Evolutionary conservation across 1,140 invertebrate genomes (phyloP), one percentile per base, ranked within the genome.

Genomic region (Hyles vespertilio): DNA sequence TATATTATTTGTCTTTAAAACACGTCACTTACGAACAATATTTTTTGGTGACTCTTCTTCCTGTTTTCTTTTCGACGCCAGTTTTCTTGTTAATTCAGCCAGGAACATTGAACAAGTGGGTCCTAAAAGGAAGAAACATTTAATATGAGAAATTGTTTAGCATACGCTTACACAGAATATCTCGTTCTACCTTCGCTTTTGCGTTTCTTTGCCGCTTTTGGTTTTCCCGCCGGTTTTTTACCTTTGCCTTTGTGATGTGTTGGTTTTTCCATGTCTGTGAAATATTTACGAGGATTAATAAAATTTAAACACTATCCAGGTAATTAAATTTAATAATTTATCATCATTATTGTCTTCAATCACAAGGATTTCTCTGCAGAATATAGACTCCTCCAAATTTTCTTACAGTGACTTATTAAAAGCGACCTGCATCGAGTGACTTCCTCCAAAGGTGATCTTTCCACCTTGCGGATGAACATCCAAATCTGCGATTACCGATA

Each of bases 51-150:
- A 61, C 59, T 84, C 75, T 40, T 75, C 73, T 62, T 85, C 77
- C 61, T 77, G 63, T 56, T 73, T 81, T 59, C 75, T 84, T 70
- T 79, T 84, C 2, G 60, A 63, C 5, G 72, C 75, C 33, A 87
- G 58, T 65, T 77, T 86, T 67, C 73, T 72, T 11, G 79, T 72
- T 32, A 88, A 55, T 61, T 86, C 83, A 12, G 77, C 71, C n/a
- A 87, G 60, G 61, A 84, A 87, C 78, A 78, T 84, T 5, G 83
- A 84, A 68, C 84, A 87, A 8, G 77, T 76, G 33, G 77, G 77
- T 32, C 84, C 84, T 87, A 43, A 32, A 61, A 56, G 43, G 36
- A 50, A 10, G 22, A 11, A 8, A 51, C 10, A 7, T 9, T 47
- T 5, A 47, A 11, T 11, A 47, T 9, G 10, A 47, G 10, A 5